phyloP scores from a whole-genome alignment of 53 echinoderm and acorn worm species.

The Pentamera pediparva region DNA sequence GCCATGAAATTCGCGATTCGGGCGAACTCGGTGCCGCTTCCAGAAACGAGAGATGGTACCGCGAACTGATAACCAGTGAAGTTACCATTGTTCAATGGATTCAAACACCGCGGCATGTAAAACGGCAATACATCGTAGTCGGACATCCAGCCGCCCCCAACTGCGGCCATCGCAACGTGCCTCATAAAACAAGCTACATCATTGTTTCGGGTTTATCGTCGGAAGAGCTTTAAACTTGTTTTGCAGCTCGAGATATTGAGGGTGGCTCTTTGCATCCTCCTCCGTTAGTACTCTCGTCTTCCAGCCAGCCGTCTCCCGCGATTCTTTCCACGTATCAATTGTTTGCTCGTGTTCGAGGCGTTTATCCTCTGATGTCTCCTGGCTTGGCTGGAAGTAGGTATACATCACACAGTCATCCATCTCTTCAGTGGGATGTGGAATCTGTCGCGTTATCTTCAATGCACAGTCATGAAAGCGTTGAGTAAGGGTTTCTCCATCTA shows the following conservation, averaged over 20 bases:
- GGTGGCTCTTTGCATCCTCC: slow-evolving; percentile 1
- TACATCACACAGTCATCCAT: not conserved
- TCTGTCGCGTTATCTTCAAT: not conserved
- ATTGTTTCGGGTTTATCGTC: not conserved
- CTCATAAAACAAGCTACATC: slow-evolving; percentile 1
- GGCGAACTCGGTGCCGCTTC: not conserved
- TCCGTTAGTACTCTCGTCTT: not conserved
- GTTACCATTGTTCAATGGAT: not conserved
- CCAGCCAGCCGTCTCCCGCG: not conserved
- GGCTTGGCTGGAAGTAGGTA: not conserved
- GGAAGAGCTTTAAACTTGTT: not conserved
- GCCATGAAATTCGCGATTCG: slow-evolving; percentile 9
- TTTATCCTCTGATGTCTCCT: not conserved
- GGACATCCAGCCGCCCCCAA: slow-evolving; percentile 13
- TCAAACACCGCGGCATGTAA: not conserved
- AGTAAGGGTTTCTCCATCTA: not conserved
- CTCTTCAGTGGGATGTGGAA: not conserved
- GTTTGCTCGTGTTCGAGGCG: too few relatives aligned
- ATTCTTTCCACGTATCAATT: not conserved
- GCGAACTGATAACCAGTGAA: not conserved
- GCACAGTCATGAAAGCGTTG: not conserved
- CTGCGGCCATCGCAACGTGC: slow-evolving; percentile 13
- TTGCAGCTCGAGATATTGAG: not conserved
- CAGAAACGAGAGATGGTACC: not conserved
- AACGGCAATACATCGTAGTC: slow-evolving; percentile 2